These are phyloP conservation scores for Aplidium turbinatum DNA, from an alignment of 23 tunicate genomes.

Conservation along the genomic window DNA sequence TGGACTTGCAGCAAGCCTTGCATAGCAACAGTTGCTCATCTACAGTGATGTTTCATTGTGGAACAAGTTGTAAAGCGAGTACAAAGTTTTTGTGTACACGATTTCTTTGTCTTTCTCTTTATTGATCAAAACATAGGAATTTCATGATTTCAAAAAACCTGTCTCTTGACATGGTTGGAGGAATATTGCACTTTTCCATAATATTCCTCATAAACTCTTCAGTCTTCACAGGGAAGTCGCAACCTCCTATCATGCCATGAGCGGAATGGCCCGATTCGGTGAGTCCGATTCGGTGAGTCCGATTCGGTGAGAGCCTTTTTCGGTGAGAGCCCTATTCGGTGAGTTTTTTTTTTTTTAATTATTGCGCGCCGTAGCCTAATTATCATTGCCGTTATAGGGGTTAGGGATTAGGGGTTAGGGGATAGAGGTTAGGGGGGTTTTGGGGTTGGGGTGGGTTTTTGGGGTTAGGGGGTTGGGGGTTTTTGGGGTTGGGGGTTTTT, in stretches of 20 bases:
- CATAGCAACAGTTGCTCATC: slow-evolving; percentile 23
- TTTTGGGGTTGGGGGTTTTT: no score
- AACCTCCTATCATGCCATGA: background rate
- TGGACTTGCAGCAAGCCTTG: slow-evolving; percentile 9
- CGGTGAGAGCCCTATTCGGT: no score
- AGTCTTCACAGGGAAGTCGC: slow-evolving; percentile 2
- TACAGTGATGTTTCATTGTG: background rate
- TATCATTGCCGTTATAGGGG: no score
- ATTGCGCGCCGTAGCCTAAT: no score
- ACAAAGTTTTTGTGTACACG: background rate
- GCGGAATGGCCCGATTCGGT: no score
- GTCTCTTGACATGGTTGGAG: background rate
- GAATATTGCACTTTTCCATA: background rate
- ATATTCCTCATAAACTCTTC: background rate
- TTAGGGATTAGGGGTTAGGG: no score
- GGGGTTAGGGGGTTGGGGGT: no score
- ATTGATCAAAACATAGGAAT: background rate
- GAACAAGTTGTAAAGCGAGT: slow-evolving; percentile 1
- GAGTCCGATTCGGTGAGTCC: no score
- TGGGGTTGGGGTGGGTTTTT: no score
- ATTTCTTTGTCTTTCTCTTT: background rate
- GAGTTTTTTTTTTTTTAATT: no score
- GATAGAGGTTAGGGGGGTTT: no score
- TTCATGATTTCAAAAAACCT: slow-evolving; percentile 1
- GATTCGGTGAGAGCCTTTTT: no score